Evolutionary conservation across 2,113 vertebrate species (phyloP).

Genomic region (Propithecus coquereli): DNA sequence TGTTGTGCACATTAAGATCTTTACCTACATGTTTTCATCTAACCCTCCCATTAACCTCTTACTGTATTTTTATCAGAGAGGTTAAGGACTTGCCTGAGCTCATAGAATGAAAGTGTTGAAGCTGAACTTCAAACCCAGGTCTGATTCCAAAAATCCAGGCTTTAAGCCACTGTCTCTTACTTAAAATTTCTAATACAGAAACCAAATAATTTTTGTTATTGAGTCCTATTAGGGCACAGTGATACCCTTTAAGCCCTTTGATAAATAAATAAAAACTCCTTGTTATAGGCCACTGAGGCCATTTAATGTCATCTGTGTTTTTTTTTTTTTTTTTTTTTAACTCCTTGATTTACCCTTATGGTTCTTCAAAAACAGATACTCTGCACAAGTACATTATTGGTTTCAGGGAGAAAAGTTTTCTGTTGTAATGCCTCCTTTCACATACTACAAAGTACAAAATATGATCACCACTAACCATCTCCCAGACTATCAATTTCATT

Average conservation of each 20-base stretch:
- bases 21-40: neutral
- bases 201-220: conserved; percentile 5
- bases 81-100: neutral
- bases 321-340: neutral
- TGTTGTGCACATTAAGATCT: neutral
- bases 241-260: neutral
- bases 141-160: neutral
- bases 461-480: neutral
- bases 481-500: neutral
- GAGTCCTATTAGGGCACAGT: neutral
- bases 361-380: neutral
- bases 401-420: neutral
- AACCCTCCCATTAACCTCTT: neutral
- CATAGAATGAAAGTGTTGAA: neutral
- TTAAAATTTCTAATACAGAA: neutral
- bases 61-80: neutral
- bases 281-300: neutral
- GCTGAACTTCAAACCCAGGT: neutral
- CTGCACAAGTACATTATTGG: neutral
- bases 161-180: neutral
- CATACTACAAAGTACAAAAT: neutral
- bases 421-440: neutral
- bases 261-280: neutral
- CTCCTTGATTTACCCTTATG: neutral
- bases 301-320: neutral